Percentiles rank a stretch among this genome's conserved stretches.
These are phyloP conservation scores for Daboia siamensis DNA, from an alignment of 2,113 vertebrate genomes.

Conservation along the genomic window DNA sequence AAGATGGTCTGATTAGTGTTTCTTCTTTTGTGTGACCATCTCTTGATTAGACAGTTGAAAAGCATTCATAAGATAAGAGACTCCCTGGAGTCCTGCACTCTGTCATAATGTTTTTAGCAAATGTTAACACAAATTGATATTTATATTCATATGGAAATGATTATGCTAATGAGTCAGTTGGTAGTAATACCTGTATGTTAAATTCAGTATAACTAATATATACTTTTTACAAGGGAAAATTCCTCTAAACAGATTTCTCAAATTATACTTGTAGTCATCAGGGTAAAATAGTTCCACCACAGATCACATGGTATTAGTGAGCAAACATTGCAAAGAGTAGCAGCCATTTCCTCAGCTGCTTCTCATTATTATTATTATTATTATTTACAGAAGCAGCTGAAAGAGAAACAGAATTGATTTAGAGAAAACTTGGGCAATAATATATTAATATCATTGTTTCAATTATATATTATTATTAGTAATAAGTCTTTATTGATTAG, in stretches of 20 bases:
- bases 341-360: neutral
- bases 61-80: slow-evolving; percentile 49
- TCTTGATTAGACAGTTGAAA: slow-evolving; percentile 51
- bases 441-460: neutral
- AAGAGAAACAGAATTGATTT: neutral
- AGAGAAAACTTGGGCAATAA: neutral
- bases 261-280: neutral
- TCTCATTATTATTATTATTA: neutral
- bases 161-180: slow-evolving; percentile 67
- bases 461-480: neutral
- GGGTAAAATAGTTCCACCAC: neutral
- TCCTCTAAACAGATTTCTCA: neutral
- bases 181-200: slow-evolving; percentile 64
- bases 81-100: slow-evolving; percentile 64
- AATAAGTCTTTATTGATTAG: too few species aligned
- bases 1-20: slow-evolving; percentile 34
- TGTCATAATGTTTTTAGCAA: slow-evolving; percentile 70
- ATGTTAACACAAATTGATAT: slow-evolving; percentile 76
- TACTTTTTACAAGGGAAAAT: slow-evolving; percentile 2
- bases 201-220: slow-evolving; percentile 42
- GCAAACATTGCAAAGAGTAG: neutral
- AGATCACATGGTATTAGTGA: neutral
- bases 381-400: neutral
- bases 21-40: slow-evolving; percentile 58
- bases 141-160: slow-evolving; percentile 62